A percentile compares a stretch with the other conserved stretches of the same genome.
phyloP scores from a whole-genome alignment of 2,888 invertebrate species.

The Aphodius sticticus region DNA sequence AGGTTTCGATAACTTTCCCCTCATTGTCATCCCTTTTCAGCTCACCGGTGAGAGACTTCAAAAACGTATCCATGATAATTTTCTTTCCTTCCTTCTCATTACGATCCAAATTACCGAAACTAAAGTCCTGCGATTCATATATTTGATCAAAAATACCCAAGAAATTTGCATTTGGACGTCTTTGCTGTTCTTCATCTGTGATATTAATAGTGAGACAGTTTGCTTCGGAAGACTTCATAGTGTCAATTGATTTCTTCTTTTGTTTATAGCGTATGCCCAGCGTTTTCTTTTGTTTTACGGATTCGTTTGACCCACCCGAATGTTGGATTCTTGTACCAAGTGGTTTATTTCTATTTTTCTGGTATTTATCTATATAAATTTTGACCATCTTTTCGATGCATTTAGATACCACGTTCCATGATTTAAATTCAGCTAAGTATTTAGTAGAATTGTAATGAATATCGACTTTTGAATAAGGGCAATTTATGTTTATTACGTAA shows the following conservation, averaged over 20 bases:
- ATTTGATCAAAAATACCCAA: conserved; percentile 32
- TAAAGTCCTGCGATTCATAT: conserved; percentile 36
- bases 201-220: too few relatives aligned
- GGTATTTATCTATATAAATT: conserved; percentile 57
- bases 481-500: conserved; percentile 65
- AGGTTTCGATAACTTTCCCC: not conserved
- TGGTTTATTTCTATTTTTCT: conserved; percentile 49
- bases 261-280: conserved; percentile 10
- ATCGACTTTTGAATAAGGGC: conserved; percentile 63
- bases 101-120: conserved; percentile 30
- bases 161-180: not conserved
- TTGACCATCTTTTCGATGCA: conserved; percentile 58
- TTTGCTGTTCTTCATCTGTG: not conserved
- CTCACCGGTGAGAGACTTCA: conserved; percentile 50
- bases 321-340: not conserved
- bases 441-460: conserved; percentile 62
- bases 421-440: conserved; percentile 63
- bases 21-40: not conserved
- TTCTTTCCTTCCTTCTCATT: conserved; percentile 53
- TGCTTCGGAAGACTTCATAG: not conserved
- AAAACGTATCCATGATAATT: conserved; percentile 56
- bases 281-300: conserved; percentile 7
- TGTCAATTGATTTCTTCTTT: conserved; percentile 22
- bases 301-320: not conserved
- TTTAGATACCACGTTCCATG: conserved; percentile 59